Conservation (phyloP, 2,888 invertebrate species). For the Tenthredo scrophulariae region DNA sequence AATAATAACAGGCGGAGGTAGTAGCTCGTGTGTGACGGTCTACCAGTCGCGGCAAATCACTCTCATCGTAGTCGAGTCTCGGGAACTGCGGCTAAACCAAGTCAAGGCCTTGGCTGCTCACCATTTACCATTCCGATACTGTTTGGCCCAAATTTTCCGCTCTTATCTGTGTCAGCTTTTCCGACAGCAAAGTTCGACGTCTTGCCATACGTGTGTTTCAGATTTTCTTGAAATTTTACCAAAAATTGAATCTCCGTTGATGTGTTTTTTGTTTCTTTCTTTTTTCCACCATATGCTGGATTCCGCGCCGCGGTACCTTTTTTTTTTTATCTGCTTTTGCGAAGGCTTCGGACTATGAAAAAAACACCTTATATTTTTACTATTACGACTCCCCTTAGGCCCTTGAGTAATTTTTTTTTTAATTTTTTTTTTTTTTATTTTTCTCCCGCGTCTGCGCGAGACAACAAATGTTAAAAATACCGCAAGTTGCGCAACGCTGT, state of each 20-base stretch:
- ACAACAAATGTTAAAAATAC: slow-evolving; percentile 35
- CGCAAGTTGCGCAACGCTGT: slow-evolving; percentile 1
- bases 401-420: background rate
- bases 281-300: background rate
- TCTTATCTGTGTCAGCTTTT: slow-evolving; percentile 36
- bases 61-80: slow-evolving; percentile 42
- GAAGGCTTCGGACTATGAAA: background rate
- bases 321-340: background rate
- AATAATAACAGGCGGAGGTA: slow-evolving; percentile 1
- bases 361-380: background rate
- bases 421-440: too few relatives aligned
- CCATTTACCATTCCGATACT: slow-evolving; percentile 53
- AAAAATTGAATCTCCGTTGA: background rate
- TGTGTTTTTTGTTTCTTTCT: background rate
- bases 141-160: slow-evolving; percentile 53
- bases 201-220: background rate
- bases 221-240: background rate
- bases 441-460: background rate
- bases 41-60: slow-evolving; percentile 45
- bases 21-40: slow-evolving; percentile 23
- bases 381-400: background rate
- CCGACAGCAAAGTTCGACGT: background rate
- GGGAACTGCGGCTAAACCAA: slow-evolving; percentile 52
- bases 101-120: slow-evolving; percentile 56
- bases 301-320: background rate